Evolutionary conservation across 1,140 invertebrate genomes (phyloP).

Genomic region (Homarus americanus): DNA sequence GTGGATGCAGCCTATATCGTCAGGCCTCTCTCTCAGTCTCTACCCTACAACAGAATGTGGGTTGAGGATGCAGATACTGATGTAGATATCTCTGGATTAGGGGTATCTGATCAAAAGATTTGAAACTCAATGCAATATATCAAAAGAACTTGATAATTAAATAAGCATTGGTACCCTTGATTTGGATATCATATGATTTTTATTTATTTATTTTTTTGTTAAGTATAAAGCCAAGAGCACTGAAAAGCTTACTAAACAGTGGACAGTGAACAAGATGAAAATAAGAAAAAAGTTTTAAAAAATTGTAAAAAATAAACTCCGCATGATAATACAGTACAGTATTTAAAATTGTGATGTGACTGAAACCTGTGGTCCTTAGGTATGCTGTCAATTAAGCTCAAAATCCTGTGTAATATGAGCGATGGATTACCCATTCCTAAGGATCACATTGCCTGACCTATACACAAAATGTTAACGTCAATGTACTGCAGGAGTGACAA

Average conservation of each 20-base stretch:
- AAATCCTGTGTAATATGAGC: conserved; percentile 9
- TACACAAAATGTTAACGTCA: conserved; percentile 36
- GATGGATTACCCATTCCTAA: conserved; percentile 42
- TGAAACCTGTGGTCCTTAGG: conserved; percentile 20
- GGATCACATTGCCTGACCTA: conserved; percentile 32
- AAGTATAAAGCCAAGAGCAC: neutral
- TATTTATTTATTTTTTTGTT: neutral
- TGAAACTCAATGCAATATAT: conserved; percentile 19
- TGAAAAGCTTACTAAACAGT: conserved; percentile 17
- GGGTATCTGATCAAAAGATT: conserved; percentile 42
- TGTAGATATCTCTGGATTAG: conserved; percentile 50
- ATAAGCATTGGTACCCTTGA: neutral
- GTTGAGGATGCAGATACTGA: conserved; percentile 41
- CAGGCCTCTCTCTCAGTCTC: conserved; percentile 64
- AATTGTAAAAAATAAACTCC: conserved; percentile 33
- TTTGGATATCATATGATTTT: neutral
- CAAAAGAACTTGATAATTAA: neutral
- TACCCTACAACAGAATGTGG: conserved; percentile 60
- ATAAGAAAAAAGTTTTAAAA: neutral
- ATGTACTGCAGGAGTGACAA: conserved; percentile 54
- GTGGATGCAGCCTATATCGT: conserved; percentile 59
- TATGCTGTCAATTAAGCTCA: conserved; percentile 3
- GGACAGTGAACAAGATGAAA: neutral
- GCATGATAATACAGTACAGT: conserved; percentile 47
- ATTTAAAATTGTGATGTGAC: conserved; percentile 36